phyloP scores from a whole-genome alignment of 2,113 vertebrate species.

The Rafetus swinhoei region DNA sequence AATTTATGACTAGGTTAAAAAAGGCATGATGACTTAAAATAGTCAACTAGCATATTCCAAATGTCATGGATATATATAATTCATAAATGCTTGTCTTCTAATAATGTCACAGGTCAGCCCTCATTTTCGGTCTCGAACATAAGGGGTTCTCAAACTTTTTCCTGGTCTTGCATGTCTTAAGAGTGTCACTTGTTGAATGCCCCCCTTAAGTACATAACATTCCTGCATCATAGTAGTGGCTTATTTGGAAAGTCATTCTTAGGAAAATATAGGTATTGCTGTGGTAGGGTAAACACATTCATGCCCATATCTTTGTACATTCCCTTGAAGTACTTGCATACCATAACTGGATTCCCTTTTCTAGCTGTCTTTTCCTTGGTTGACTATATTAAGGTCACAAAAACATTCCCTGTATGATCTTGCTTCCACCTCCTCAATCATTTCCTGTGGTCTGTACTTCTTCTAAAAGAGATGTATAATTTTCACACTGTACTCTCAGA shows the following conservation, averaged over 20 bases:
- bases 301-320: fast-evolving
- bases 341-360: neutral
- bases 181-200: too few species aligned
- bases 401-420: fast-evolving
- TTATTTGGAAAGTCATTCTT: neutral
- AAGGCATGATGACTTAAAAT: neutral
- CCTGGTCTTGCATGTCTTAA: fast-evolving
- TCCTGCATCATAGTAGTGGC: neutral
- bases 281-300: fast-evolving
- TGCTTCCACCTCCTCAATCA: neutral
- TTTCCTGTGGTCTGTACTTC: neutral
- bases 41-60: neutral
- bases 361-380: neutral
- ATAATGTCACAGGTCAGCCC: too few species aligned
- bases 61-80: neutral
- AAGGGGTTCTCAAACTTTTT: neutral
- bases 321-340: neutral
- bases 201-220: neutral
- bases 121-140: neutral
- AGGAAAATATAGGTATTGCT: neutral
- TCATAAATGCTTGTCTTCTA: neutral
- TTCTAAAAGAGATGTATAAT: neutral
- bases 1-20: neutral
- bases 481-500: neutral
- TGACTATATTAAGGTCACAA: neutral